These are phyloP conservation scores for Tolmerus cingulatus DNA, from an alignment of 2,888 invertebrate genomes.

Conservation along the genomic window DNA sequence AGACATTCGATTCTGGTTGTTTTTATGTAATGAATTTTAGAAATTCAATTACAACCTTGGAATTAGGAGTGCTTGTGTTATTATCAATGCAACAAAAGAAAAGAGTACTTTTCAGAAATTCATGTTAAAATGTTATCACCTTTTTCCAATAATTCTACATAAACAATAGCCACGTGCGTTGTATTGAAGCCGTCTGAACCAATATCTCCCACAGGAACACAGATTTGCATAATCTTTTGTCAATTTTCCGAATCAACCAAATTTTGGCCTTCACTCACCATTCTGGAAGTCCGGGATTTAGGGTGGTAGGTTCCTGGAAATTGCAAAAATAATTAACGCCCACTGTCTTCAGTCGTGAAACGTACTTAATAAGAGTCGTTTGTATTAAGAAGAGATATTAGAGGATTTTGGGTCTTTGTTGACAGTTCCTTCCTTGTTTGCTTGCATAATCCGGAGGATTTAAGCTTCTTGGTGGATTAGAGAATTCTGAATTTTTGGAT, in stretches of 20 bases:
- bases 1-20: no score
- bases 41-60: no score
- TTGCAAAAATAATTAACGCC: not conserved
- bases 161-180: not conserved
- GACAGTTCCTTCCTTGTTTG: not conserved
- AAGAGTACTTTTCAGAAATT: no score
- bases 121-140: no score
- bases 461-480: not conserved
- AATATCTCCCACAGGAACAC: not conserved
- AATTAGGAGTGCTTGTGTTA: no score
- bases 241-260: not conserved
- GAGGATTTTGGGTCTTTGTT: not conserved
- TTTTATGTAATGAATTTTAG: no score
- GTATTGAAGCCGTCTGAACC: not conserved
- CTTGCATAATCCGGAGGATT: not conserved
- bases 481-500: not conserved
- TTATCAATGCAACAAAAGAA: no score
- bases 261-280: not conserved
- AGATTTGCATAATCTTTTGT: not conserved
- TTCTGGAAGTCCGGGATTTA: not conserved
- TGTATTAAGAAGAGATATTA: not conserved
- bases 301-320: not conserved
- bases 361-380: not conserved
- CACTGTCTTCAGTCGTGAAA: not conserved
- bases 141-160: not conserved